A percentile compares a stretch with the other conserved stretches of the same genome.
These are phyloP conservation scores for Alauda arvensis DNA, from an alignment of 2,797 vertebrate genomes.

Conservation along the genomic window DNA sequence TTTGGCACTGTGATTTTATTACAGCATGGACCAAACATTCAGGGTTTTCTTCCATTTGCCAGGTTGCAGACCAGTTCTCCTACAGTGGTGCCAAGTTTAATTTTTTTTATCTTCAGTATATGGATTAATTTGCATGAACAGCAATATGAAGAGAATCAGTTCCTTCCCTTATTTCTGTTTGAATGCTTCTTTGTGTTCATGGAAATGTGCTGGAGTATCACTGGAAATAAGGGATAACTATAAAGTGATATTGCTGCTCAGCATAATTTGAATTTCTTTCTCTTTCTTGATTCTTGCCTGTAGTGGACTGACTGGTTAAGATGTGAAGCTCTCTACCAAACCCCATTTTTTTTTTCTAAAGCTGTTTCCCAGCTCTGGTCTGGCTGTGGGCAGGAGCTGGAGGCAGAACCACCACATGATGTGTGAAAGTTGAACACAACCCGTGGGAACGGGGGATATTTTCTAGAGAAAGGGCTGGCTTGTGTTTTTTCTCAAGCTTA, in stretches of 20 bases:
- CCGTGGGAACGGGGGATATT: neutral
- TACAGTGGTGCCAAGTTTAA: neutral
- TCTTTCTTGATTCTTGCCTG: neutral
- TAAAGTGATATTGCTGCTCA: neutral
- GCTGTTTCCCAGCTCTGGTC: neutral
- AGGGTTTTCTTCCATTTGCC: neutral
- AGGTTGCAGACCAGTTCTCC: neutral
- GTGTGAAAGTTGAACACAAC: neutral
- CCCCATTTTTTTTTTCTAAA: neutral
- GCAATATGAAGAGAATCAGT: neutral
- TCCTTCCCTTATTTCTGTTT: neutral
- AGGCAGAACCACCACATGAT: neutral
- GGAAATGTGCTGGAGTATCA: neutral
- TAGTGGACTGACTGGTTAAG: neutral
- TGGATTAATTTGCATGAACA: neutral
- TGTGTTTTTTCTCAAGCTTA: neutral
- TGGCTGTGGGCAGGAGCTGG: neutral
- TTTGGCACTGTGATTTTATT: neutral
- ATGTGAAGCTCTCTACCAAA: neutral
- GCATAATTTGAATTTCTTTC: neutral
- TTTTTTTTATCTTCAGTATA: neutral
- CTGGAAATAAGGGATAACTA: neutral
- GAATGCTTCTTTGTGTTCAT: neutral
- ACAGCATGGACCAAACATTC: neutral
- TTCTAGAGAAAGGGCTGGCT: neutral